Evolutionary conservation across 92 coral and sea anemone genomes (phyloP).

Genomic region (Bergia sp.): DNA sequence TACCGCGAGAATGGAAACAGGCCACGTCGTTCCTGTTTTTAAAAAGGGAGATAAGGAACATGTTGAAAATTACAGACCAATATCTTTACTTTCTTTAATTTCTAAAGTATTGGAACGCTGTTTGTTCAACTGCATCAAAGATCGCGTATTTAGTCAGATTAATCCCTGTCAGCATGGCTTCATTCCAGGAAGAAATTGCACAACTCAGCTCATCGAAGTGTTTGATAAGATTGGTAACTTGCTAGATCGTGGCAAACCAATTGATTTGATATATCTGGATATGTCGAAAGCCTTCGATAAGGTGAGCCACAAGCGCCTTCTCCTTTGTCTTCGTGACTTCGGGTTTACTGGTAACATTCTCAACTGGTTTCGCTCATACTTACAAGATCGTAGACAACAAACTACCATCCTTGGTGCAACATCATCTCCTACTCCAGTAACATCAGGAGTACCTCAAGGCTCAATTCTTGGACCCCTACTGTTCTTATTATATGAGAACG

Average conservation of each 20-base stretch:
- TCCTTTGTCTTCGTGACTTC: constrained; percentile 18
- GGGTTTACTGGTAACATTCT: constrained; percentile 14
- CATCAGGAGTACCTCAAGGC: background rate
- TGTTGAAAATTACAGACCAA: no score
- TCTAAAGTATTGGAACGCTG: constrained; percentile 46
- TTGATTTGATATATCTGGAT: constrained; percentile 43
- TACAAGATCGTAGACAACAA: constrained; percentile 10
- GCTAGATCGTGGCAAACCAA: constrained; percentile 47
- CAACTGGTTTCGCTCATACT: background rate
- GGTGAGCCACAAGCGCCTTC: constrained; percentile 39
- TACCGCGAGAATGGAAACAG: constrained; percentile 28
- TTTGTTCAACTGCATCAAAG: constrained; percentile 18
- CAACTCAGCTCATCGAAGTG: constrained; percentile 47
- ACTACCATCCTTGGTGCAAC: constrained; percentile 8
- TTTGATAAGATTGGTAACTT: constrained; percentile 41
- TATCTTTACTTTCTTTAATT: constrained; percentile 14
- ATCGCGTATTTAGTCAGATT: constrained; percentile 10
- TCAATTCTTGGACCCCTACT: background rate
- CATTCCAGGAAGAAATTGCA: constrained; percentile 45
- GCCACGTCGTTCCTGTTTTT: no score
- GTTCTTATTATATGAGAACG: background rate
- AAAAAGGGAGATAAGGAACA: no score
- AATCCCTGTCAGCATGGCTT: constrained; percentile 41
- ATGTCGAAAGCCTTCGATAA: constrained; percentile 48
- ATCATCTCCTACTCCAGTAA: background rate